phyloP scores from a whole-genome alignment of 2,797 vertebrate genomes.

The Cyclura pinguis region DNA sequence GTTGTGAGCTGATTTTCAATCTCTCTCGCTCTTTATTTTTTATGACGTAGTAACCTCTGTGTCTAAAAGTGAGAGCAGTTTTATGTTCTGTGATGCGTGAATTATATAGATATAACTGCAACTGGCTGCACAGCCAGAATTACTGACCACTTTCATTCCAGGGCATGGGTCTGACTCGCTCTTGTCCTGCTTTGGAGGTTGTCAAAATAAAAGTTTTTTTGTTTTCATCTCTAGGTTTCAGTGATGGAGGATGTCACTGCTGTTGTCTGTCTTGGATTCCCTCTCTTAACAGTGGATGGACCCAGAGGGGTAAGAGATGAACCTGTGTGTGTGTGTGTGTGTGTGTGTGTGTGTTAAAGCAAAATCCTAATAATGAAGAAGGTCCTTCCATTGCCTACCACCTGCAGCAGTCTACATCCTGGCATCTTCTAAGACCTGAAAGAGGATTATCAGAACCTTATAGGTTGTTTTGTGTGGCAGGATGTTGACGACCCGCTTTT shows the following conservation, averaged over 20 bases:
- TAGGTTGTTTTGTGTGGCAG: conserved; percentile 73
- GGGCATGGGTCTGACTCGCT: too few species aligned
- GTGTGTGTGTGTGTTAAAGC: background rate
- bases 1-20: too few species aligned
- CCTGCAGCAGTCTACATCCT: background rate
- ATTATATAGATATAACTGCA: background rate
- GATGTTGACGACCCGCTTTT: conserved; percentile 96
- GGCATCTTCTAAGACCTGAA: background rate
- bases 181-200: too few species aligned
- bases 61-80: fast-evolving
- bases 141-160: background rate
- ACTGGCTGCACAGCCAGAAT: too few species aligned
- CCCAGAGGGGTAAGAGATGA: conserved; percentile 90
- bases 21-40: background rate
- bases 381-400: too few species aligned
- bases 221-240: conserved; percentile 85
- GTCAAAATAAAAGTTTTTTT: background rate
- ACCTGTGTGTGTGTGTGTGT: too few species aligned
- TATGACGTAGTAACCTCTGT: too few species aligned
- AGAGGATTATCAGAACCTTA: background rate
- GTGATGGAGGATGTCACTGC: conserved; percentile 96
- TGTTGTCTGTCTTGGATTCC: conserved; percentile 95
- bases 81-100: background rate
- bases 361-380: too few species aligned
- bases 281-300: conserved; percentile 91